Evolutionary conservation across 2,888 invertebrate genomes (phyloP).

Genomic region (Bimastos eiseni): DNA sequence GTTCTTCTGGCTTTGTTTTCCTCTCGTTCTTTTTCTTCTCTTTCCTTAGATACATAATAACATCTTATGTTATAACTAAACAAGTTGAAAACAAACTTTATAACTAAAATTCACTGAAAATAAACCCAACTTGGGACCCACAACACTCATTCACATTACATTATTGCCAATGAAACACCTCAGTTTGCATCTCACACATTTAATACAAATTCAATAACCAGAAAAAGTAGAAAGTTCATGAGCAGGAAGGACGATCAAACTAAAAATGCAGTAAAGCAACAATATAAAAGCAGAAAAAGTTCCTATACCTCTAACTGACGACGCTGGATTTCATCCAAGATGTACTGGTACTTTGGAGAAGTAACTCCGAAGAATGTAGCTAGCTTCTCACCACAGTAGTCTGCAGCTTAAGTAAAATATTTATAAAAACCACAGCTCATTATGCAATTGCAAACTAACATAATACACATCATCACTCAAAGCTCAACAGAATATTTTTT

Average conservation of each 20-base stretch:
- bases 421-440: background rate
- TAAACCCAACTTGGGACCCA: background rate
- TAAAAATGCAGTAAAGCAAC: background rate
- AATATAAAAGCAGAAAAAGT: background rate
- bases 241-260: background rate
- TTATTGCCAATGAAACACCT: background rate
- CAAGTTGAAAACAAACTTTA: background rate
- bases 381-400: constrained; percentile 78
- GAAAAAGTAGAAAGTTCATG: background rate
- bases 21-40: constrained; percentile 36
- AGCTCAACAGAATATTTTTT: background rate
- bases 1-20: constrained; percentile 29
- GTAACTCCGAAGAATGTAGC: constrained; percentile 85
- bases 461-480: background rate
- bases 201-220: background rate
- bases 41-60: constrained; percentile 27
- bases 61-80: background rate
- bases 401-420: constrained; percentile 60
- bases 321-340: constrained; percentile 79
- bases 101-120: background rate
- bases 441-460: background rate
- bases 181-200: background rate
- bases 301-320: constrained; percentile 68
- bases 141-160: background rate
- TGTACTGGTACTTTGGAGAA: constrained; percentile 84